Conservation (phyloP, 2,797 vertebrate genomes). For the Mormyrus hasselquistii region DNA sequence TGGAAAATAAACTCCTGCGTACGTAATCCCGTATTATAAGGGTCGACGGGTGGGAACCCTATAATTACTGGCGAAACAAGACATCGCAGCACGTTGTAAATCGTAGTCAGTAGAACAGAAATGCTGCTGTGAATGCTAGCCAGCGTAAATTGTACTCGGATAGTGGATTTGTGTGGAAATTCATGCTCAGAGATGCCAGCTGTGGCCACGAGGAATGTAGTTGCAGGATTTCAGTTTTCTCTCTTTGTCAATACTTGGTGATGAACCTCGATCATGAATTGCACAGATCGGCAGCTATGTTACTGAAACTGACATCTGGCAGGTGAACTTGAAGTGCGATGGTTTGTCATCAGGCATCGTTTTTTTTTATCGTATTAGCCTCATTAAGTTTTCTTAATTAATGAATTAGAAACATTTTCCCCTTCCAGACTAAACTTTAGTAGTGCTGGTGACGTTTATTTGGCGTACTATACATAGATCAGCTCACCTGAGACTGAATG, state of each 20-base stretch:
- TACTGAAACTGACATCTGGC: neutral
- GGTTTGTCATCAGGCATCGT: neutral
- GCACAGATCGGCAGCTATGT: neutral
- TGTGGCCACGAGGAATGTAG: neutral
- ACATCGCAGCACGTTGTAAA: neutral
- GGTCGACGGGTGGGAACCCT: neutral
- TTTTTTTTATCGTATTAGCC: neutral
- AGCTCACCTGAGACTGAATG: neutral
- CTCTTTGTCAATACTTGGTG: neutral
- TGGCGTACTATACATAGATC: neutral
- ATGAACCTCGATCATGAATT: neutral
- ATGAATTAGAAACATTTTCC: neutral
- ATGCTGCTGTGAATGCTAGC: neutral
- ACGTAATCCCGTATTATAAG: neutral
- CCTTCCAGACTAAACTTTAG: neutral
- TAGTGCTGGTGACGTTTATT: neutral
- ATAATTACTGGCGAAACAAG: neutral
- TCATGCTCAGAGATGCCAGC: neutral
- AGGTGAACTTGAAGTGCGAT: neutral
- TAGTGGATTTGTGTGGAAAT: neutral
- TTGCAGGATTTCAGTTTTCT: neutral
- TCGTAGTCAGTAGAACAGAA: neutral
- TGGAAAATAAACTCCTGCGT: neutral
- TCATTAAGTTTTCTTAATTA: neutral
- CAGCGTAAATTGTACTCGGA: neutral